Evolutionary conservation across 64 coral and sea anemone species (phyloP), one percentile per base, ranked within the genome.

Genomic region (Dendrophyllia cribrosa): DNA sequence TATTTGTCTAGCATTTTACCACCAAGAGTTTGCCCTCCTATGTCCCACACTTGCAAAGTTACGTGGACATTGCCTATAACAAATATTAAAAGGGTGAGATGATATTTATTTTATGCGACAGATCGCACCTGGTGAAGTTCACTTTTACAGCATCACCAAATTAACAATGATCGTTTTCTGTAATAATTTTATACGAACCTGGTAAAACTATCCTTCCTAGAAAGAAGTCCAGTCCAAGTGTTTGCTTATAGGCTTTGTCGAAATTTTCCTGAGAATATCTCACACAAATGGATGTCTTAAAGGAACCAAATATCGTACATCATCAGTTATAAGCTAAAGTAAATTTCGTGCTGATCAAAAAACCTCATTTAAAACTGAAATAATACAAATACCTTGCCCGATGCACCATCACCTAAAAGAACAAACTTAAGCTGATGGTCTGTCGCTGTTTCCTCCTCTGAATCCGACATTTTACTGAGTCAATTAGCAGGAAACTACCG

Each of bases 1-100:
- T 99, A 99, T 88, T 96, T 99, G 56, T 99, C 94, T 52, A 99
- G 60, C 97, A 99, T 99, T 82, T 99, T 95, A 5, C 97, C 97
- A 45, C 97, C 97, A 23, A 99, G 84, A 9, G 97, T 96, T 51
- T 99, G 97, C 58, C 97, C 97, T 59, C 97, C 97, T 68, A 99
- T 99, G 69, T 99, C 97, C 97, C 94, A 99, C 5, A 99, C 88
- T 89, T 99, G 97, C 82, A 99, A 87, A 14, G 97, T 93, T 14
- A 99, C 97, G 67, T 96, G 86, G 11, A 91, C 76, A 68, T 99
- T 99, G 1, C 97, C 97, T 99, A 52, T 11, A 52, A 84, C 11
- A 65, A 80, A 82, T 47, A 62, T 48, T 20, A 8, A 50, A 62
- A 26, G 1, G 7, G 6, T 3, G 16, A 51, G 47, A 78, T 78